Base-by-base conservation (phyloP, 1,140 invertebrate genomes). In the Saxidomus purpurata region DNA sequence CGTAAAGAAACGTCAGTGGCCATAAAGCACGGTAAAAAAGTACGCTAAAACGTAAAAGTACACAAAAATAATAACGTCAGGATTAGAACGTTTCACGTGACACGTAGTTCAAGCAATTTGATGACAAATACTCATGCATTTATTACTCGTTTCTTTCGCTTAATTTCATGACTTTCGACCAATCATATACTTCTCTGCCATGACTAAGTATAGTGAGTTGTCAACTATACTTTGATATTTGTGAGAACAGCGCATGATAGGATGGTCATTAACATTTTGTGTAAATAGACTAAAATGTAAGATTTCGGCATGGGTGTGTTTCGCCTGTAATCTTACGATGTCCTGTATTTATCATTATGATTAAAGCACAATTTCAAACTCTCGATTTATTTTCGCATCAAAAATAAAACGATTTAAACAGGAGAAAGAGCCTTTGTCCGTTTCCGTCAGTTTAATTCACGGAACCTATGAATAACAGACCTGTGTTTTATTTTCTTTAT, bases 131-230 rank as follows among this genome's bases (percentile, higher is more conserved):
- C 11, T 36, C 67, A 71, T 71, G 67, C 15, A 31, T 36, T 19
- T 71, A 71, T 71, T 36, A 71, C 67, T 38, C 11, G 67, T 71
- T 71, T 40, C 34, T 22, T 71, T 71, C 25, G 43, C 59, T 28
- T 1, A 63, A 9, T 63, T 36, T 71, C 43, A 43, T 43, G 67
- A 71, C 67, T 6, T 38, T 19, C 38, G 67, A 71, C 67, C 67
- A 71, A 71, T 71, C 67, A 28, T 38, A 34, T 38, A 38, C 67
- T 38, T 3, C 28, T 38, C 1, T 19, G 22, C 3, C 38, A 15
- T 71, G 67, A 71, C 67, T 38, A 71, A 71, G 19, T n/a, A n/a
- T 71, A 71, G 15, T 19, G 15, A 40, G 17, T 8, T 31, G 67
- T 71, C 67, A 40, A 38, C 13, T 67, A 36, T n/a, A 71, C 36